Evolutionary conservation across 30 jellyfish, hydroid and myxozoan species (phyloP).

Genomic region (Chironex yamaguchii): DNA sequence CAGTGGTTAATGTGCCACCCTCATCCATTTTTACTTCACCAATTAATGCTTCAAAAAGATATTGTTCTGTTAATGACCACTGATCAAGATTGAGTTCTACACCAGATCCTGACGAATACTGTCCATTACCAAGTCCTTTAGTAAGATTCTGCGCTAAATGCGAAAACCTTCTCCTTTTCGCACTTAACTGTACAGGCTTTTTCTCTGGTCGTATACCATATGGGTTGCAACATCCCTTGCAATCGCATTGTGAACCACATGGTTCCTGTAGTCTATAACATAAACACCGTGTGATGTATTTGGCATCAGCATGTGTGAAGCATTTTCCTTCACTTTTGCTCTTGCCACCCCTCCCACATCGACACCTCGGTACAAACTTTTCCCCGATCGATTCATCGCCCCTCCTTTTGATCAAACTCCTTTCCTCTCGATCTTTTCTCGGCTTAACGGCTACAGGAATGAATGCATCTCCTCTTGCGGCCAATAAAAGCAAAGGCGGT

Average conservation of each 20-base stretch:
- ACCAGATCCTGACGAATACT: constrained; percentile 75
- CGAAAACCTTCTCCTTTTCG: constrained; percentile 78
- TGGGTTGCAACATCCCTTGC: constrained; percentile 84
- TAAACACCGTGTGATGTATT: constrained; percentile 82
- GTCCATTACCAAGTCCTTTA: constrained; percentile 75
- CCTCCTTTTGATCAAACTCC: background rate
- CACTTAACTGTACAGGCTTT: background rate
- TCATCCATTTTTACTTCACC: constrained; percentile 92
- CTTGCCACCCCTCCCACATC: constrained; percentile 94
- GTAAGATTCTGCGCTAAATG: constrained; percentile 76
- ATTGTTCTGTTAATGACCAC: constrained; percentile 88
- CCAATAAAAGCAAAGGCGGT: constrained; percentile 22
- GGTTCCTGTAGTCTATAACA: constrained; percentile 87
- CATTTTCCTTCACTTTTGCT: constrained; percentile 78
- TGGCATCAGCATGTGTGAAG: constrained; percentile 83
- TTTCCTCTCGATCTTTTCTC: constrained; percentile 2
- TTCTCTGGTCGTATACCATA: constrained; percentile 83
- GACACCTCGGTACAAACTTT: constrained; percentile 22
- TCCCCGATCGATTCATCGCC: background rate
- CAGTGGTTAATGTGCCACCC: constrained; percentile 79
- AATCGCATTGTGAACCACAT: constrained; percentile 84
- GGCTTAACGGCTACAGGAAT: constrained; percentile 62
- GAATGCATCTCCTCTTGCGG: constrained; percentile 52
- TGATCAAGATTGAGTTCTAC: constrained; percentile 79
- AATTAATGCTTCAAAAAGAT: constrained; percentile 86